Base-by-base conservation (phyloP, 2,113 vertebrate genomes). In the Megaleporinus macrocephalus region DNA sequence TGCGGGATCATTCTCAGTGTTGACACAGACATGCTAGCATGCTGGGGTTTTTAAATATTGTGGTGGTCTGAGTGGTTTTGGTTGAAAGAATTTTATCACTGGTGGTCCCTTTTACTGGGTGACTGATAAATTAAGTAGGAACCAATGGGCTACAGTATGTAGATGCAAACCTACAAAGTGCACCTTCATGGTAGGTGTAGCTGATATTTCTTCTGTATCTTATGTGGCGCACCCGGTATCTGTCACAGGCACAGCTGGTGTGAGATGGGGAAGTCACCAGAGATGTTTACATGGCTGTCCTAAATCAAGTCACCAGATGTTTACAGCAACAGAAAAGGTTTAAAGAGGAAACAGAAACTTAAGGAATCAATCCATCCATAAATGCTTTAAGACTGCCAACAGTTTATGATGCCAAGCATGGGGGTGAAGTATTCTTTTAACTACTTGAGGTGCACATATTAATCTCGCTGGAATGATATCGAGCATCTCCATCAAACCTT, bases 401-500 rank as follows among this genome's bases (percentile, higher is more conserved):
- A 63, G 26, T 10, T 1, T 16, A 33, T 11, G 4, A 66, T 49
- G 29, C 26, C 62, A 14, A 14, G 15, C 3, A 65, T 5, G 18
- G 30, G 63, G 9, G 47, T 49, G 47, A 53, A 53, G 30, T 22
- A 24, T 59, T 59, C 65, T 30, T 68, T 22, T 36, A 66, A 29
- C 27, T 10, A 11, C 11, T 63, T 33, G 4, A 30, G 29, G 29
- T 18, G 30, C 3, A 36, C 30, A 3, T 11, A 10, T 27, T 3
- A 5, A 66, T 66, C 27, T 18, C 4, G 15, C 63, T 30, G 20
- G 0, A 15, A n/a, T 66, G 33, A 66, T 5, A 15, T 33, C 7
- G 15, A 14, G 0, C 33, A 65, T 26, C 24, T 30, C 26, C 15
- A 36, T 70, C 79, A 61, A 86, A 94, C 94, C 94, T 99, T 99